phyloP scores from a whole-genome alignment of 2,113 vertebrate genomes.

The Parotia lawesii region DNA sequence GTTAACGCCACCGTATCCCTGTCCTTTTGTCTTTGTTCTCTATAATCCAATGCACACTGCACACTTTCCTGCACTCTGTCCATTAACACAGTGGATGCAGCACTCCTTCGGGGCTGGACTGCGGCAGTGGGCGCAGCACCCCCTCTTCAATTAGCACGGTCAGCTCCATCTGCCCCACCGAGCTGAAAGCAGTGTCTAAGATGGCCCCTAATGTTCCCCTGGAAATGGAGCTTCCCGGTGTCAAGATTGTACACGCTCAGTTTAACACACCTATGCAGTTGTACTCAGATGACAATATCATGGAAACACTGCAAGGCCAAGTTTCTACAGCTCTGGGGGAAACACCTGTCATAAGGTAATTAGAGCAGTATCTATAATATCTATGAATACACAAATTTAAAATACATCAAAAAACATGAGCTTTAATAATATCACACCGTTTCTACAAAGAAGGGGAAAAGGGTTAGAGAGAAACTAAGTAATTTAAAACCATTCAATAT shows the following conservation, averaged over 20 bases:
- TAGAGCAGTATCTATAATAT: not conserved
- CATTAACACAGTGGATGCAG: conserved; percentile 74
- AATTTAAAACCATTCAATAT: not conserved
- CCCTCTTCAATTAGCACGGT: conserved; percentile 77
- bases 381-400: not conserved
- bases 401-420: not conserved
- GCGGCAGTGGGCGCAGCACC: conserved; percentile 77
- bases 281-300: conserved; percentile 84
- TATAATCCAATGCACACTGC: not conserved
- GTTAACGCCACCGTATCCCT: conserved; percentile 55
- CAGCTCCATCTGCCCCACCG: conserved; percentile 77
- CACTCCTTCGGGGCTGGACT: conserved; percentile 74
- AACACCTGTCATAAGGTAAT: conserved; percentile 73
- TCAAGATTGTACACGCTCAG: conserved; percentile 81
- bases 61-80: not conserved
- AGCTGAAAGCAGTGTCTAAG: conserved; percentile 77
- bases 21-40: conserved; percentile 38
- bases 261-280: conserved; percentile 83
- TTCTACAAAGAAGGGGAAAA: not conserved
- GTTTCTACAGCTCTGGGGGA: conserved; percentile 81
- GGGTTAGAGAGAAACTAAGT: not conserved
- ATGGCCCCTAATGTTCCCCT: conserved; percentile 80
- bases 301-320: conserved; percentile 82
- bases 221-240: conserved; percentile 81
- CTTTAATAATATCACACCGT: not conserved